Evolutionary conservation across 2,888 invertebrate species (phyloP).

Genomic region (Lasius fuliginosus): DNA sequence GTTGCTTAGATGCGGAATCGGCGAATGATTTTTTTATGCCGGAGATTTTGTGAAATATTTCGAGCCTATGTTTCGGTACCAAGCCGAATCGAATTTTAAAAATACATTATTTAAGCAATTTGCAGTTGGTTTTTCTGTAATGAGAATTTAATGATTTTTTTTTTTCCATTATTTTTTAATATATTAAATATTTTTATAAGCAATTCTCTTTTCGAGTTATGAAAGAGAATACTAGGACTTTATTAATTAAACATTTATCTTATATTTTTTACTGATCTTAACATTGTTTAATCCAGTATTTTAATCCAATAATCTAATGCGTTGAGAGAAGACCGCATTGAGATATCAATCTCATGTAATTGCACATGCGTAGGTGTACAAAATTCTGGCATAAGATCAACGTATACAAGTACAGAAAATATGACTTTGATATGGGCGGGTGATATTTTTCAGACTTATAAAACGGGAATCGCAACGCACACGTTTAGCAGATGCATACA

Average conservation of each 20-base stretch:
- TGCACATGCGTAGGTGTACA: constrained; percentile 15
- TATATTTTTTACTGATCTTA: neutral
- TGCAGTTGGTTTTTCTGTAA: neutral
- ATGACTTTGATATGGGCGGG: constrained; percentile 8
- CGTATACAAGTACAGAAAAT: constrained; percentile 41
- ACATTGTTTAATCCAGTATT: neutral
- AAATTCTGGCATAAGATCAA: constrained; percentile 38
- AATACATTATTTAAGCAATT: neutral
- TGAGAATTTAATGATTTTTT: neutral
- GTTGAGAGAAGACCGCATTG: neutral
- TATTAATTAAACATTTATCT: constrained; percentile 4
- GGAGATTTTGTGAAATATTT: neutral
- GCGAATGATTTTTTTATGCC: neutral
- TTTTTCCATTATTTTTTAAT: neutral
- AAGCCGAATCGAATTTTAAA: neutral
- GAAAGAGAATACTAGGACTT: neutral
- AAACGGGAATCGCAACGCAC: constrained; percentile 29
- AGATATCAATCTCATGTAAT: constrained; percentile 15
- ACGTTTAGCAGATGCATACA: neutral
- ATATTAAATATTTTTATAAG: constrained; percentile 11
- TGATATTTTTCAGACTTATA: constrained; percentile 42
- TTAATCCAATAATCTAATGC: neutral
- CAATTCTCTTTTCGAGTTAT: neutral
- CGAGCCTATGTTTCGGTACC: neutral
- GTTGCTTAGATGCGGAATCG: neutral